A percentile compares a stretch with the other conserved stretches of the same genome.
Evolutionary conservation across 2,888 invertebrate genomes (phyloP).

Genomic region (Thymelicus acteon): DNA sequence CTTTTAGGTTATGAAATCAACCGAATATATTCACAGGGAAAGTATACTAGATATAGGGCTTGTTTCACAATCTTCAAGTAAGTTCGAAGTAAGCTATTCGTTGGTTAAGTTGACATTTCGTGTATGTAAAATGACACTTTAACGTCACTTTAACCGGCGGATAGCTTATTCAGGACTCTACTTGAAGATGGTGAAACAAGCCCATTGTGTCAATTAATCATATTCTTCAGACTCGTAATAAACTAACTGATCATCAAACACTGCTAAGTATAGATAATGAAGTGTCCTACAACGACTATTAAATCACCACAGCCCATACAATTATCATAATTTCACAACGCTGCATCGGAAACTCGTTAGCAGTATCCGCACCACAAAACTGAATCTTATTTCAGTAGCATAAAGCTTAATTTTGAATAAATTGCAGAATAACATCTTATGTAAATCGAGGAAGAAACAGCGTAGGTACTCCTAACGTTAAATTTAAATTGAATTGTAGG

Average conservation of each 20-base stretch:
- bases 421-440: neutral
- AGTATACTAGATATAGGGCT: too few species aligned
- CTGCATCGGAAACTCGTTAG: constrained; percentile 17
- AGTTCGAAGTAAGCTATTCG: too few species aligned
- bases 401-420: neutral
- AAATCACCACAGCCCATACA: constrained; percentile 19
- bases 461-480: neutral
- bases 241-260: neutral
- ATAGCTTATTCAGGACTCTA: too few species aligned
- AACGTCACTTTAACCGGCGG: too few species aligned
- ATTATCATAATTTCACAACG: constrained; percentile 3
- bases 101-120: too few species aligned
- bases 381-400: neutral
- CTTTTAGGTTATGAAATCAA: too few species aligned
- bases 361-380: neutral
- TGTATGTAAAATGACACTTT: too few species aligned
- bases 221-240: neutral
- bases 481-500: neutral
- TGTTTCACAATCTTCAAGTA: too few species aligned
- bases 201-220: too few species aligned
- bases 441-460: neutral
- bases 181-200: too few species aligned
- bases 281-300: neutral
- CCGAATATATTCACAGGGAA: too few species aligned
- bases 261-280: neutral